Evolutionary conservation across 2,113 vertebrate species (phyloP).

Genomic region (Boulengeromyrus knoepffleri): DNA sequence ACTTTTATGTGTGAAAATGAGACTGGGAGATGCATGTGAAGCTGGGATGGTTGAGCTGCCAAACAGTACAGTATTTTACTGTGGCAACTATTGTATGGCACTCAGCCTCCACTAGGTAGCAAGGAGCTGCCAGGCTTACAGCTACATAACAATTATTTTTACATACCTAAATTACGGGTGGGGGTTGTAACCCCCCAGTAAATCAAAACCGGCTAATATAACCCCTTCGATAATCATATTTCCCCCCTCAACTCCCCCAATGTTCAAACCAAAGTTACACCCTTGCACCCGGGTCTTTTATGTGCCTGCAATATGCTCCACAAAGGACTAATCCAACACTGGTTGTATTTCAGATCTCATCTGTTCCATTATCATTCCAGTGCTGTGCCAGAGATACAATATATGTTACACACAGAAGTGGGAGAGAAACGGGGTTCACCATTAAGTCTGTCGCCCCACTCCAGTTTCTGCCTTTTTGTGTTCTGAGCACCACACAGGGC

Average conservation of each 20-base stretch:
- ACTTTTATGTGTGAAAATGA: not conserved
- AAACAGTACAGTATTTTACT: not conserved
- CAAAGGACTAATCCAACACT: not conserved
- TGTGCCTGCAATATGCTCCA: not conserved
- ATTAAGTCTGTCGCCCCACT: slow-evolving; percentile 33
- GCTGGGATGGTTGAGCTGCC: not conserved
- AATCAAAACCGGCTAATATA: not conserved
- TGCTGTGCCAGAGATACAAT: not conserved
- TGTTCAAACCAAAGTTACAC: not conserved
- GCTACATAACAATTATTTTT: not conserved
- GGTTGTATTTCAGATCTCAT: not conserved
- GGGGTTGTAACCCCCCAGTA: not conserved
- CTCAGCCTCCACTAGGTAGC: not conserved
- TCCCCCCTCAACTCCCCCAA: not conserved
- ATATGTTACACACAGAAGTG: not conserved
- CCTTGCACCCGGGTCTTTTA: not conserved
- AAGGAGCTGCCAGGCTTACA: not conserved
- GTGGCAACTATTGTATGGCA: not conserved
- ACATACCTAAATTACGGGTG: not conserved
- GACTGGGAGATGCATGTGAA: not conserved
- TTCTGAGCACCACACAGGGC: slow-evolving; percentile 45
- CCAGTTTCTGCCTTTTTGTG: slow-evolving; percentile 45
- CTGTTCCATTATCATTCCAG: not conserved
- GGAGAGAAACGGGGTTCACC: slow-evolving; percentile 27
- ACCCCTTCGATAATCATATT: not conserved